Base-by-base conservation (phyloP, 1,140 invertebrate species). In the Drosophila novamexicana region DNA sequence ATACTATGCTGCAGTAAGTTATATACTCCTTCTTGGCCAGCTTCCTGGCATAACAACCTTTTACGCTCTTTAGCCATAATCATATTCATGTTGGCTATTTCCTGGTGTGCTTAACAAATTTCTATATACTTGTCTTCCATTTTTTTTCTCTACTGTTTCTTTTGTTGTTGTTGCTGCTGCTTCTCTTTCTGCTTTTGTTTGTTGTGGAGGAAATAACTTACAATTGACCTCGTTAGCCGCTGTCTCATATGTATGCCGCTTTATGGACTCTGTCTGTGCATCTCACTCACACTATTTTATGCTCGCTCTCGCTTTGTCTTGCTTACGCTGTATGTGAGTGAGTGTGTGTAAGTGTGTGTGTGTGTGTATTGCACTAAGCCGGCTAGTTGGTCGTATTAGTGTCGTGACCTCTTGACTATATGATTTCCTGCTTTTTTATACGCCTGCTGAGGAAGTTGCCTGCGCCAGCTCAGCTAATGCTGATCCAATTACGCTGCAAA, bases 211-310 rank as follows among this genome's bases (percentile, higher is more conserved):
- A 88, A 89, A 88, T 88, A 88, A 88, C 83, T 88, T 89, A 88
- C 83, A 89, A 88, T 88, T 88, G 80, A 88, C 83, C 83, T 88
- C 83, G 83, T 88, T 88, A 88, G 83, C 45, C 63, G 70, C 47
- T 79, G 68, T 73, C 71, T 73, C 76, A 59, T 79, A 65, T 86
- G 78, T 64, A 72, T 68, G 70, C 50, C 63, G 47, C 58, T 69
- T 67, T 77, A 81, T 77, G 44, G 61, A 50, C 66, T 34, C 42
- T 42, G 47, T 53, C 37, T 18, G 18, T 50, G 57, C 44, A 50
- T 49, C 64, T 68, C 39, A 32, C 61, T 71, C 45, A 16, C 16
- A 39, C 49, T 22, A 39, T 14, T 29, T 34, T 7, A 44, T 57
- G 45, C 18, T 29, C n/a, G 34, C 58, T 34, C 47, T 49, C 65